Base-by-base conservation (phyloP, 2,797 vertebrate genomes). In the Falco rusticolus region DNA sequence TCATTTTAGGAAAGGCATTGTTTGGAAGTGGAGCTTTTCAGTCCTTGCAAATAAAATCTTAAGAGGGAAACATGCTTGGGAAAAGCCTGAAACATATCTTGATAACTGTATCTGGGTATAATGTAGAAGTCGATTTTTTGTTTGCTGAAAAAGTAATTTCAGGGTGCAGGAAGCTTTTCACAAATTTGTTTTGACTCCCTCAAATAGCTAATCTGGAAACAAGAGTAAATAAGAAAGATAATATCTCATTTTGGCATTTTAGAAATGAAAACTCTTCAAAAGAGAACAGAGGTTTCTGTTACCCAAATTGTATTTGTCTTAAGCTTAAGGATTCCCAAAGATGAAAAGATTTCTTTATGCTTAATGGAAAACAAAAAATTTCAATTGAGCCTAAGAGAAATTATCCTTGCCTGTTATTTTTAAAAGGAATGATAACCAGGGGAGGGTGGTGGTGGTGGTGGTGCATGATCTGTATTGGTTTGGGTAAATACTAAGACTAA, bases 131-230 rank as follows among this genome's bases (percentile, higher is more conserved):
- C 70, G 64, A 64, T 43, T 69, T 89, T 85, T 74, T 96, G 64
- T 91, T 92, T 89, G 76, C 87, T 87, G 37, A 77, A 91, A 89
- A 92, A 63, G 84, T 74, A 89, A 87, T 87, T 96, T 74, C 89
- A 96, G 64, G 75, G 70, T 2, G 0, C 22, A 64, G 37, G 53
- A 82, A 93, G 86, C 29, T 93, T 82, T 93, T 76, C 63, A 84
- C 53, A 83, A 72, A 87, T 79, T 85, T 77, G 66, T 95, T 96
- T 92, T 80, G 92, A 83, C 68, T 92, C 15, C 18, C 33, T 94
- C 86, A 92, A 87, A 89, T 21, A 89, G 22, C 66, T 91, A 70
- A 79, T 95, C 87, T 74, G n/a, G 78, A 94, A 92, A 80, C 24
- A 90, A 89, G 56, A 94, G 31, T 78, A 95, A 96, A 68, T 77